Percentiles rank a stretch among this genome's conserved stretches.
Evolutionary conservation across 2,888 invertebrate genomes (phyloP).

Genomic region (Thera obeliscata): DNA sequence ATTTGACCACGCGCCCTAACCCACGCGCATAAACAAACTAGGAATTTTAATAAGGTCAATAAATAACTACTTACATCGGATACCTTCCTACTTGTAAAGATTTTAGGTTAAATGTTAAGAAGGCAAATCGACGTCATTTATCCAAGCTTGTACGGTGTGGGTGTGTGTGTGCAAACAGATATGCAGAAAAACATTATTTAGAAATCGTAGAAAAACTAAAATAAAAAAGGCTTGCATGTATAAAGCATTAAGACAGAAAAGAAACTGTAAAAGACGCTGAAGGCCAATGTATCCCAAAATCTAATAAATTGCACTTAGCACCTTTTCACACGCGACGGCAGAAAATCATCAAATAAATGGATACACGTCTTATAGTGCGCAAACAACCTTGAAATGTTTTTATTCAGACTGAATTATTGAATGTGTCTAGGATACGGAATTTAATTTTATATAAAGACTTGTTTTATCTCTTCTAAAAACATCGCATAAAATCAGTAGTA

Average conservation of each 20-base stretch:
- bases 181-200: too few relatives aligned
- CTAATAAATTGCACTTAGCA: constrained; percentile 27
- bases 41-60: too few relatives aligned
- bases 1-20: too few relatives aligned
- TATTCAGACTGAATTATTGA: constrained; percentile 30
- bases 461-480: neutral
- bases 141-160: too few relatives aligned
- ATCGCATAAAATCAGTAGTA: constrained; percentile 17
- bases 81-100: neutral
- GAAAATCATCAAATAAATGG: constrained; percentile 18
- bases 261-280: constrained; percentile 6
- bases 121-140: too few relatives aligned
- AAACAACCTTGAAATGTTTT: constrained; percentile 38
- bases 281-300: constrained; percentile 14
- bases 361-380: constrained; percentile 28
- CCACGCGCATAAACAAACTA: too few relatives aligned
- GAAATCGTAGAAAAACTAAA: too few relatives aligned
- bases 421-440: constrained; percentile 31
- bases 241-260: too few relatives aligned
- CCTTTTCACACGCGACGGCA: constrained; percentile 17
- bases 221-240: too few relatives aligned
- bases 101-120: too few relatives aligned
- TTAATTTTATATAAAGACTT: constrained; percentile 16
- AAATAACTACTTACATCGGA: too few relatives aligned
- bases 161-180: too few relatives aligned